phyloP scores from a whole-genome alignment of 1,140 invertebrate species.

The Planococcus citri region DNA sequence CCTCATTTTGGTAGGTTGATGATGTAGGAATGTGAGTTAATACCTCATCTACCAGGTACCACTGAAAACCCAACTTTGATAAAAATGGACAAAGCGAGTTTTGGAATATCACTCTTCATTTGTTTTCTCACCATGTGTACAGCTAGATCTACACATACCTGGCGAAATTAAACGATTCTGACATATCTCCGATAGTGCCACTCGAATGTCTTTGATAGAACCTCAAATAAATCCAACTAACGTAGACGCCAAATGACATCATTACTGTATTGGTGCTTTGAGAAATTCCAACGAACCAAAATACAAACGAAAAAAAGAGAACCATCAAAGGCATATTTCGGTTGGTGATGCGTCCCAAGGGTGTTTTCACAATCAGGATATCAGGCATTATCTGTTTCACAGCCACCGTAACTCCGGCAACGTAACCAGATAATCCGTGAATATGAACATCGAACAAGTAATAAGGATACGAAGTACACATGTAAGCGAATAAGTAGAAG shows the following conservation, averaged over 20 bases:
- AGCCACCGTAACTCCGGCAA: conserved; percentile 68
- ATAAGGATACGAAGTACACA: conserved; percentile 69
- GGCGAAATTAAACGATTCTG: conserved; percentile 92
- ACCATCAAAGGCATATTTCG: conserved; percentile 74
- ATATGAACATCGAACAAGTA: conserved; percentile 84
- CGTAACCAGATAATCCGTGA: conserved; percentile 78
- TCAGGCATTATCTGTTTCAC: conserved; percentile 98
- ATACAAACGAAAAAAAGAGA: conserved; percentile 58
- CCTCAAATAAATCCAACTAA: conserved; percentile 87
- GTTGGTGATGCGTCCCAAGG: conserved; percentile 74
- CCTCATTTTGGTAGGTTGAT: no score
- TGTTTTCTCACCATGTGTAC: no score
- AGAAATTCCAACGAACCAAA: conserved; percentile 67
- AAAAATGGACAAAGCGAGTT: no score
- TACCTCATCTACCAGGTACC: no score
- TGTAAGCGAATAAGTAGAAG: conserved; percentile 79
- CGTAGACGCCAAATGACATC: conserved; percentile 84
- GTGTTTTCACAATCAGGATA: conserved; percentile 77
- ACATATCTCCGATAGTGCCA: conserved; percentile 83
- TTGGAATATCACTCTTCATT: no score
- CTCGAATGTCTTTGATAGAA: conserved; percentile 93
- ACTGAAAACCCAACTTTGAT: no score
- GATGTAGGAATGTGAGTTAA: no score
- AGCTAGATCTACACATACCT: no score
- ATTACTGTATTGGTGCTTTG: conserved; percentile 90